Base-by-base conservation (phyloP, 2,113 vertebrate species). In the Poeciliopsis retropinna region DNA sequence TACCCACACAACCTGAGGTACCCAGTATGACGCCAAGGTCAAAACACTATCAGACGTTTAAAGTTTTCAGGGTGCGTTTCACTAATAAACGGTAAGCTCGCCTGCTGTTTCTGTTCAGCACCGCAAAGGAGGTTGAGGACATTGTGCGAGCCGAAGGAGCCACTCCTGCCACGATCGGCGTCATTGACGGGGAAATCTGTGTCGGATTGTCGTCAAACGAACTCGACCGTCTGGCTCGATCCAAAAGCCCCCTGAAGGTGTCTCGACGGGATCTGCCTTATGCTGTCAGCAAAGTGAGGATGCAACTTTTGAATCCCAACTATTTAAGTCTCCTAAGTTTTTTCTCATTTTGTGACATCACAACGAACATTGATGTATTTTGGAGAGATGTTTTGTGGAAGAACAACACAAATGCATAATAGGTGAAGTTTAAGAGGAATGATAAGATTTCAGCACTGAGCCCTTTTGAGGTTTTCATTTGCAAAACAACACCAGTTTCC, bases 1-100 rank as follows among this genome's bases (percentile, higher is more conserved):
- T 96, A 96, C 84, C 97, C 97, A 73, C 90, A 95, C 51, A 98
- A 97, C 89, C 77, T 97, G 81, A 97, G 95, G 97, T 98, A 82
- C n/a, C 2, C 2, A 1, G 5, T 15, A 30, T 32, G 10, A 11
- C 11, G 9, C 41, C 29, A 68, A 57, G 37, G 32, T 69, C 29
- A 5, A 29, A 34, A 29, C 41, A 13, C 61, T 41, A 65, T 41
- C 51, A 67, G 47, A 70, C 31, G 29, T 5, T 72, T 37, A 30
- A 14, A 47, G 27, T 73, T 41, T 57, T 25, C 51, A 57, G 2
- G 25, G 22, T 25, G 51, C 9, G 4, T n/a, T 78, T 44, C 17
- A n/a, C 25, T 6, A 14, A 17, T n/a, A 47, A 7, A 19, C 41
- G 13, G 64, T 61, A 15, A 62, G 14, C 22, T 15, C 4, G 7